Evolutionary conservation across 2,888 invertebrate genomes (phyloP), one percentile per base, ranked within the genome.

Genomic region (Agrotis exclamationis): DNA sequence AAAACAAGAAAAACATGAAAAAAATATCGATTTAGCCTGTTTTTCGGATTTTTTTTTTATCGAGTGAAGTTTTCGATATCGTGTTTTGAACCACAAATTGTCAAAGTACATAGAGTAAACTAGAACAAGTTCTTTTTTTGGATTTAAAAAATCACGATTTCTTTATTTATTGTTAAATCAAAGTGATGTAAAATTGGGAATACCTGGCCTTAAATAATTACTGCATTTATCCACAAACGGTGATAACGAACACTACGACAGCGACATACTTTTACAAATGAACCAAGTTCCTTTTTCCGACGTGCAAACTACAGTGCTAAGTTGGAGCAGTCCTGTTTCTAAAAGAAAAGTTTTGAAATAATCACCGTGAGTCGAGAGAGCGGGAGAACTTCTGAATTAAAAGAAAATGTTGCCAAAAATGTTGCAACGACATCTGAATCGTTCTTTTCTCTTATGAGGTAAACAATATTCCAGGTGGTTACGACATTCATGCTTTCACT

Each of bases 381-480:
- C 87, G 88, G 85, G 84, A 78, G 83, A 89, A 92, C 88, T 91
- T 91, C 84, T 84, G 87, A 88, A 89, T 91, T 90, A 92, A 90
- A 83, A 88, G 86, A 67, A 87, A 88, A 86, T 82, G 88, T 84
- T 92, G 91, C 89, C 92, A 91, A 92, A 89, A 88, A 86, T 87
- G 85, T 87, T 85, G 85, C 86, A 82, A 83, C 81, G 74, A 83
- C 78, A 86, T 82, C 85, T 74, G 83, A 84, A 84, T 82, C 76
- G 74, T 84, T 82, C 11, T 63, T 58, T 54, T 14, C 51, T 64
- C 22, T 74, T 57, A 39, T 14, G 18, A 47, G 5, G 54, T 64
- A 63, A 67, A 48, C n/a, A 48, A 63, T 80, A 80, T 57, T 59
- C 22, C 57, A 66, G 62, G 57, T 79, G 47, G 62, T 50, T 62